Conservation (phyloP, 2,113 vertebrate genomes). For the Coracopsis vasa region DNA sequence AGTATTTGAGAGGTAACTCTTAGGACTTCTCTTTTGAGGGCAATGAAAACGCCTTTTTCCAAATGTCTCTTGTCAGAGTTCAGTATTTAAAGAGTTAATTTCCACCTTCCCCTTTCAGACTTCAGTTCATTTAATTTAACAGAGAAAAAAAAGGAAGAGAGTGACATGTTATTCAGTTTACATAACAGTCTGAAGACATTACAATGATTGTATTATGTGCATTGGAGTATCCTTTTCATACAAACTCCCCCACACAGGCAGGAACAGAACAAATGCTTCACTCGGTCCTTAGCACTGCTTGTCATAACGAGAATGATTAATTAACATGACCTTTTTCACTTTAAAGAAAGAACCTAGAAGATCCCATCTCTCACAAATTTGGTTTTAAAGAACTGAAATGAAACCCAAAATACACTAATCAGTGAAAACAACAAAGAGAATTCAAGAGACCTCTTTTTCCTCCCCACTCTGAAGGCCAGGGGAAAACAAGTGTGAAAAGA, state of each 20-base stretch:
- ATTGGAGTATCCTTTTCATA: constrained; percentile 9
- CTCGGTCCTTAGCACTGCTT: neutral
- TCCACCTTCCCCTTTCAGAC: neutral
- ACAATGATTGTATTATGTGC: neutral
- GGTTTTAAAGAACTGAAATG: neutral
- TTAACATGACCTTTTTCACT: constrained; percentile 37
- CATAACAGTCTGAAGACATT: constrained; percentile 12
- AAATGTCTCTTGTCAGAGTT: too few relatives aligned
- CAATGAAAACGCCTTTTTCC: neutral
- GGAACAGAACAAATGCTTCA: constrained; percentile 22
- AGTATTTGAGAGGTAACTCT: neutral
- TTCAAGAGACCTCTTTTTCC: neutral
- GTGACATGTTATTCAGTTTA: constrained; percentile 29
- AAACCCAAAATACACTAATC: neutral
- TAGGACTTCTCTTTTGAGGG: neutral
- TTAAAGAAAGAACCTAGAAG: neutral
- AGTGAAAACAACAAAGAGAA: neutral
- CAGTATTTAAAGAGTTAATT: neutral
- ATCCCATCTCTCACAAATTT: neutral
- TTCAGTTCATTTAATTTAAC: constrained; percentile 3
- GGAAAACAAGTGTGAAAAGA: constrained; percentile 25
- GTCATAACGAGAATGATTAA: neutral
- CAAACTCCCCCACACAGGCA: neutral
- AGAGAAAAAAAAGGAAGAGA: constrained; percentile 19
- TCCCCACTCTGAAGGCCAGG: neutral